phyloP scores from a whole-genome alignment of 2,113 vertebrate genomes.

The Pterocles orientalis region DNA sequence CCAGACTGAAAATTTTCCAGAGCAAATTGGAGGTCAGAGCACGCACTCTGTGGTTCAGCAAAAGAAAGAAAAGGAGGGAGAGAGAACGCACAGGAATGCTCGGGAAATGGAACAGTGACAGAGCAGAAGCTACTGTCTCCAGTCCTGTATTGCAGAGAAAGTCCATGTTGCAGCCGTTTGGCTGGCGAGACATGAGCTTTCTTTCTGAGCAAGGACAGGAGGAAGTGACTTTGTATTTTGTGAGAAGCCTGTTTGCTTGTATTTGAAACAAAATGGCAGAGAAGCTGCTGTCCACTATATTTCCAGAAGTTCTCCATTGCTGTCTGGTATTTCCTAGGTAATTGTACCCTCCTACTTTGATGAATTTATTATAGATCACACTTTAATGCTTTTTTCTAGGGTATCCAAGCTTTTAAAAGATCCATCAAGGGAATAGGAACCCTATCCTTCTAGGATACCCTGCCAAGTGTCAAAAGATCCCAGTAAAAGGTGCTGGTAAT shows the following conservation, averaged over 20 bases:
- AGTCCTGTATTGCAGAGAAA: neutral
- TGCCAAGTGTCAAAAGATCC: neutral
- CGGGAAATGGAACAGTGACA: neutral
- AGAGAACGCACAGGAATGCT: neutral
- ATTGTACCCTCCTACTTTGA: neutral
- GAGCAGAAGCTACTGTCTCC: neutral
- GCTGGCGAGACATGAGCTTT: neutral
- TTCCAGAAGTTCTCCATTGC: neutral
- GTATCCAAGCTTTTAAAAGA: neutral
- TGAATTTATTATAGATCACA: neutral
- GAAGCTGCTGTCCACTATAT: neutral
- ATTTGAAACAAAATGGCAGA: neutral
- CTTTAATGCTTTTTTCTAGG: neutral
- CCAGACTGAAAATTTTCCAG: constrained; percentile 34
- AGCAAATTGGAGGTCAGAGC: constrained; percentile 1
- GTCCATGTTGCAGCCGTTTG: neutral
- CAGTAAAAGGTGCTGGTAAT: neutral
- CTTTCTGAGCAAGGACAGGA: neutral
- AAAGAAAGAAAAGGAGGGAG: neutral
- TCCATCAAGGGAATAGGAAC: neutral
- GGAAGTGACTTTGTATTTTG: neutral
- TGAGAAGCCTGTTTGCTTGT: neutral
- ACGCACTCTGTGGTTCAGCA: neutral
- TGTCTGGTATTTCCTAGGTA: neutral
- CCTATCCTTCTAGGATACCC: neutral